Evolutionary conservation across 2,888 invertebrate genomes (phyloP), one percentile per base, ranked within the genome.

Genomic region (Noctua janthina): DNA sequence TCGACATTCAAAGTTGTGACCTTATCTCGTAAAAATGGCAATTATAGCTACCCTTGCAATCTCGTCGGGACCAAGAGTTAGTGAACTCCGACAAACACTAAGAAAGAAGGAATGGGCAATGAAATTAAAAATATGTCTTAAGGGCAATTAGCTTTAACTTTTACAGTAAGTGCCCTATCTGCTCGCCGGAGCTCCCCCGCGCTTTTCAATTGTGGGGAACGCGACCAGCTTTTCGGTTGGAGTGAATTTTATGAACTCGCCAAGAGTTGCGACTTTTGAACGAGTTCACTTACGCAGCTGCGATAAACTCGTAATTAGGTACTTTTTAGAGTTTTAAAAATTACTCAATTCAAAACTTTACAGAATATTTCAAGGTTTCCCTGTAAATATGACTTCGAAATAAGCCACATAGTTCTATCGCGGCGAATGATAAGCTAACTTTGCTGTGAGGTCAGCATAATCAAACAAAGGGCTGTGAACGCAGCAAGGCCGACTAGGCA

Each of bases 81-180:
- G 93, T 95, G 94, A 95, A 95, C 95, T 96, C 95, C 93, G 91
- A 91, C 94, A 94, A 96, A 95, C 93, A 94, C 95, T 95, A 95
- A 95, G 95, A 96, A 95, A 96, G 95, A 94, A 96, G 94, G 94
- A 96, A 95, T 94, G 95, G 94, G 96, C 97, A 97, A 97, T 97
- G 97, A 97, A 97, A 97, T 97, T 97, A 97, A 97, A 97, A 97
- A 97, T 97, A 97, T 97, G 97, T 97, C 97, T 97, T 97, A 96
- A 97, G 97, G 97, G 97, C 97, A 97, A 97, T 97, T 97, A 97
- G 97, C 96, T 95, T 96, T 95, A 97, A 97, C 97, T 97, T 97
- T 97, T 96, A 96, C 96, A 95, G 96, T 95, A 96, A 96, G 96
- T 96, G 96, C 96, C 96, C 96, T 97, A 96, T 96, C 96, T 94